A percentile compares a stretch with the other conserved stretches of the same genome.
phyloP scores from a whole-genome alignment of 1,140 invertebrate species.

The Philopotamus ludificatus region DNA sequence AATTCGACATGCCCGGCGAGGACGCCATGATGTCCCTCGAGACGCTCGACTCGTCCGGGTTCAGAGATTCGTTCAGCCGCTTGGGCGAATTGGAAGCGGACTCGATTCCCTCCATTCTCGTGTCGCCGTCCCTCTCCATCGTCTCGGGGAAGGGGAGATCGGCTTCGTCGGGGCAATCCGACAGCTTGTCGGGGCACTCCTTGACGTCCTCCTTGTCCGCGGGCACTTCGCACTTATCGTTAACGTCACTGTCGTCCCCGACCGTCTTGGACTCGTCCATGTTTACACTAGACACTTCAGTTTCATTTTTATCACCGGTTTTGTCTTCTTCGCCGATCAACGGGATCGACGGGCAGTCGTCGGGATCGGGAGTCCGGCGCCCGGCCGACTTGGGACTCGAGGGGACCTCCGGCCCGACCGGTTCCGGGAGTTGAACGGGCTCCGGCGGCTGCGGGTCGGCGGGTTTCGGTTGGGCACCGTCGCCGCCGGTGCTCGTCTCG shows the following conservation, averaged over 20 bases:
- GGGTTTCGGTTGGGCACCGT: conserved; percentile 48
- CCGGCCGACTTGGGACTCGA: conserved; percentile 5
- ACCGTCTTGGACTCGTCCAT: conserved; percentile 20
- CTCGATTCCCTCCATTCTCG: conserved; percentile 21
- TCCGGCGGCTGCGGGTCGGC: conserved; percentile 40
- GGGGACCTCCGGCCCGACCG: neutral
- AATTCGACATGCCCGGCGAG: conserved; percentile 38
- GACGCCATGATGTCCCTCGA: conserved; percentile 38
- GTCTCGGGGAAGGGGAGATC: conserved; percentile 22
- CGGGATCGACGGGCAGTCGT: neutral
- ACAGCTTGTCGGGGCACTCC: conserved; percentile 12
- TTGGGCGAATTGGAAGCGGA: conserved; percentile 38
- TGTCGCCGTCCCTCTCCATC: conserved; percentile 24
- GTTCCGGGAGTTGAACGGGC: conserved; percentile 40
- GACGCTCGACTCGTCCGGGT: conserved; percentile 43
- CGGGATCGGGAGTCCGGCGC: neutral
- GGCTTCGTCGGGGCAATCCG: conserved; percentile 26
- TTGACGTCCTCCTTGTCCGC: conserved; percentile 29
- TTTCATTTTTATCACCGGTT: conserved; percentile 27
- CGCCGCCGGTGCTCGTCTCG: conserved; percentile 78
- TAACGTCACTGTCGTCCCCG: neutral
- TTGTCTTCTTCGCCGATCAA: conserved; percentile 1
- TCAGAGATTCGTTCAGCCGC: conserved; percentile 31
- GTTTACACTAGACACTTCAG: conserved; percentile 17
- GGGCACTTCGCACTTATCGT: conserved; percentile 20